Percentiles rank a stretch among this genome's conserved stretches.
phyloP scores from a whole-genome alignment of 2,888 invertebrate genomes.

The Trissolcus japonicus region DNA sequence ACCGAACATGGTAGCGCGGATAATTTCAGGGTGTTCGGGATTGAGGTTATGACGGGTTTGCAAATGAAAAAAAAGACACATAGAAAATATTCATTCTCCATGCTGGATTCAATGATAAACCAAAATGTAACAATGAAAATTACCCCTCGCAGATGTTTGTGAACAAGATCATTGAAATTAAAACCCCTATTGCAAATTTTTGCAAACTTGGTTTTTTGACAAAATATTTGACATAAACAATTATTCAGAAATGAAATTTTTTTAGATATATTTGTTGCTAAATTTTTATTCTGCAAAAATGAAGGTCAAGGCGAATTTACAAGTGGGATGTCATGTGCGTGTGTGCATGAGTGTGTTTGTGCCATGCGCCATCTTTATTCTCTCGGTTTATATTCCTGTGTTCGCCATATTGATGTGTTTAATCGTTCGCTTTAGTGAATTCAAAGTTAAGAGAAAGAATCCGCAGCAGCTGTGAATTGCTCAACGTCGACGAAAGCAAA shows the following conservation, averaged over 20 bases:
- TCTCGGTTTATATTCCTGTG: constrained; percentile 46
- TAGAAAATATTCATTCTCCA: background rate
- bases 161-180: no score
- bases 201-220: background rate
- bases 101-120: background rate
- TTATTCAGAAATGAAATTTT: no score
- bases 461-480: constrained; percentile 55
- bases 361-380: background rate
- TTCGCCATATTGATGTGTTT: constrained; percentile 77
- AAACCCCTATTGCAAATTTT: background rate
- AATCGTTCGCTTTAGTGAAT: constrained; percentile 75
- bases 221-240: background rate
- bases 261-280: background rate
- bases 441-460: constrained; percentile 74
- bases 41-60: background rate
- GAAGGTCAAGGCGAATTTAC: background rate
- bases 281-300: background rate
- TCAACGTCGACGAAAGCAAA: constrained; percentile 33
- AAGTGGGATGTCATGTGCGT: background rate
- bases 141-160: no score
- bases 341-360: background rate
- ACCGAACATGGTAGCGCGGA: background rate
- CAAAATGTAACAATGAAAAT: background rate
- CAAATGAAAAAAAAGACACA: no score
- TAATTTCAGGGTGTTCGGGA: background rate